Evolutionary conservation across 23 tunicate species (phyloP), one percentile per base, ranked within the genome.

Genomic region (Botrylloides violaceus): DNA sequence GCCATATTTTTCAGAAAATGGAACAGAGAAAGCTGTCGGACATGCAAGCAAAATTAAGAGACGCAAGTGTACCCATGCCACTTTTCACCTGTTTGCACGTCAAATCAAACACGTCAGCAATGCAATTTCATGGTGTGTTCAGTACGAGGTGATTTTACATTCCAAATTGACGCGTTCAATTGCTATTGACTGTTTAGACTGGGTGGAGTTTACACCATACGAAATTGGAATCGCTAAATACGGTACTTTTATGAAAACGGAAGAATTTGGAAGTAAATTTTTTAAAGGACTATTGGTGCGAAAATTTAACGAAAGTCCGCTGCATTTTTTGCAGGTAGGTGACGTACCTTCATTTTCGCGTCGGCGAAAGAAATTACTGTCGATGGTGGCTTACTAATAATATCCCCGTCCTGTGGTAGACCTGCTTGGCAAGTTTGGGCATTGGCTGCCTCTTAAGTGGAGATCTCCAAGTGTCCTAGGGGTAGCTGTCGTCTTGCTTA

Each of bases 111-210:
- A 76, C 79, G 61, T 90, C 97, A 27, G 97, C 97, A 2, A 79
- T 83, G 91, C 76, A 75, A 3, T 90, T 83, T 70, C 97, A 90
- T 63, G 97, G 97, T 90, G n/a, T n/a, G n/a, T n/a, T n/a, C n/a
- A n/a, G n/a, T n/a, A n/a, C n/a, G n/a, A 49, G 9, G 76, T 58
- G 70, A 49, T 34, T 34, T 21, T n/a, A 20, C 76, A 58, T 49
- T 28, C 56, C 15, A 58, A 58, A 19, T n/a, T 71, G 24, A 71
- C 24, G 70, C 64, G 50, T 49, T 43, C 53, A 71, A 24, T 26
- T 34, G 58, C 77, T 4, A 76, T 76, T 24, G n/a, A 39, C 18
- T 2, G 29, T 9, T 22, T 68, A 84, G 96, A 87, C 27, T 87
- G 96, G 96, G 80, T 87, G 3, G 96, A 87, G 71, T 87, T 87